Evolutionary conservation across 2,888 invertebrate genomes (phyloP).

Genomic region (Drosophila fulvimacula): DNA sequence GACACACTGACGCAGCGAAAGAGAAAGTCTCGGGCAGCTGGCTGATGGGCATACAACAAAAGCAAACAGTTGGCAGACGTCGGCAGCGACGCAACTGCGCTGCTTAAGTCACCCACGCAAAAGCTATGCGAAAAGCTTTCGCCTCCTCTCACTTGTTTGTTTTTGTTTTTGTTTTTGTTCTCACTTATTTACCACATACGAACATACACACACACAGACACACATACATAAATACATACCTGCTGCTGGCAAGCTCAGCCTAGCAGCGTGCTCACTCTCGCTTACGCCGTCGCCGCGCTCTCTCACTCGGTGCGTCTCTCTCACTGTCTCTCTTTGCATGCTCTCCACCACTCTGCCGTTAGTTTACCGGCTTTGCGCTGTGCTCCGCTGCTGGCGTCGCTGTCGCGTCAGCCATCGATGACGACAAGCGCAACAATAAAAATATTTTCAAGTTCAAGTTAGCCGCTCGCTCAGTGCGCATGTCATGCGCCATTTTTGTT

Average conservation of each 20-base stretch:
- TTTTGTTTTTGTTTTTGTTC: conserved; percentile 43
- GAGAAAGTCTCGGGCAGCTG: conserved; percentile 65
- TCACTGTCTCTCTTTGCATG: neutral
- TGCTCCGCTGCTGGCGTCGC: conserved; percentile 28
- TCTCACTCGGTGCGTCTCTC: neutral
- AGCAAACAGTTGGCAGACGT: conserved; percentile 75
- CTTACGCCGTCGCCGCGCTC: conserved; percentile 12
- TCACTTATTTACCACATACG: conserved; percentile 36
- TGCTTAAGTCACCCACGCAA: conserved; percentile 77
- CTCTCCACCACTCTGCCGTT: conserved; percentile 31
- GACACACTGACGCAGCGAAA: conserved; percentile 31
- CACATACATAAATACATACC: conserved; percentile 47
- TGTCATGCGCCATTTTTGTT: conserved; percentile 70
- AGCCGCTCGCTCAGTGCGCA: conserved; percentile 79
- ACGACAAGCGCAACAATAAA: conserved; percentile 50
- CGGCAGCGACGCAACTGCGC: conserved; percentile 53
- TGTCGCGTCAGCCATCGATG: conserved; percentile 30
- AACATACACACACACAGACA: conserved; percentile 3
- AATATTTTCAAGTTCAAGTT: conserved; percentile 85
- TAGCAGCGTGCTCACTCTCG: conserved; percentile 29
- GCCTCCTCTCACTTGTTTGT: conserved; percentile 13
- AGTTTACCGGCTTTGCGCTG: conserved; percentile 47
- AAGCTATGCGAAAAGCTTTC: conserved; percentile 67
- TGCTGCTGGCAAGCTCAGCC: conserved; percentile 40
- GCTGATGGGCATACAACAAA: conserved; percentile 61